phyloP scores from a whole-genome alignment of 2,797 vertebrate genomes.

The Lutjanus argentimaculatus region DNA sequence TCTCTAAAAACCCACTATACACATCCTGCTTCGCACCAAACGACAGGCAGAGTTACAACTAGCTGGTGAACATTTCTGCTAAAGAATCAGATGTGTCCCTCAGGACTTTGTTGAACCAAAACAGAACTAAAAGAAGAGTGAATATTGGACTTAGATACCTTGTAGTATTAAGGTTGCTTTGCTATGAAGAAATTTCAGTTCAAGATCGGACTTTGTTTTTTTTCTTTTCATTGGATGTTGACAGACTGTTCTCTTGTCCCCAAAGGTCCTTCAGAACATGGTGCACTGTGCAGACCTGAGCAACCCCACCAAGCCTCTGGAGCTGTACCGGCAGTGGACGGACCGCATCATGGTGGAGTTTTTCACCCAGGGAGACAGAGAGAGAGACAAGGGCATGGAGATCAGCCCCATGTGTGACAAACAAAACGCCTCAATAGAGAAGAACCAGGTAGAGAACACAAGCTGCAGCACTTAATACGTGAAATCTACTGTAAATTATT shows the following conservation, averaged over 20 bases:
- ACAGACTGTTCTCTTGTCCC: background rate
- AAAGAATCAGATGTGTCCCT: background rate
- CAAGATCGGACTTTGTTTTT: background rate
- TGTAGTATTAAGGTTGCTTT: background rate
- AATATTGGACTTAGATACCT: background rate
- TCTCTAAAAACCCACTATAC: background rate
- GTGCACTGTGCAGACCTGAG: constrained; percentile 95
- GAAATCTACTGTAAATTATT: background rate
- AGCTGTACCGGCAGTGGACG: constrained; percentile 93
- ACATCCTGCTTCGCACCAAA: background rate
- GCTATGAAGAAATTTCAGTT: background rate
- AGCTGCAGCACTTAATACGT: background rate
- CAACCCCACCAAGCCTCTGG: constrained; percentile 94
- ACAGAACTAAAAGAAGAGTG: background rate
- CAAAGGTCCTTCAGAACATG: constrained; percentile 94
- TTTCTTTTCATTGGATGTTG: background rate
- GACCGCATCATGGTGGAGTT: constrained; percentile 95
- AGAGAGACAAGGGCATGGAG: constrained; percentile 93
- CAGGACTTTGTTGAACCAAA: background rate
- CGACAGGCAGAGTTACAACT: background rate
- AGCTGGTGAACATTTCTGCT: background rate
- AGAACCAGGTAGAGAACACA: constrained; percentile 88
- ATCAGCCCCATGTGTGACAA: constrained; percentile 98
- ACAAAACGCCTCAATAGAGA: constrained; percentile 93
- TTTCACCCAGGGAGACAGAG: constrained; percentile 92